phyloP scores from a whole-genome alignment of 2,113 vertebrate species.

The Quiscalus mexicanus region DNA sequence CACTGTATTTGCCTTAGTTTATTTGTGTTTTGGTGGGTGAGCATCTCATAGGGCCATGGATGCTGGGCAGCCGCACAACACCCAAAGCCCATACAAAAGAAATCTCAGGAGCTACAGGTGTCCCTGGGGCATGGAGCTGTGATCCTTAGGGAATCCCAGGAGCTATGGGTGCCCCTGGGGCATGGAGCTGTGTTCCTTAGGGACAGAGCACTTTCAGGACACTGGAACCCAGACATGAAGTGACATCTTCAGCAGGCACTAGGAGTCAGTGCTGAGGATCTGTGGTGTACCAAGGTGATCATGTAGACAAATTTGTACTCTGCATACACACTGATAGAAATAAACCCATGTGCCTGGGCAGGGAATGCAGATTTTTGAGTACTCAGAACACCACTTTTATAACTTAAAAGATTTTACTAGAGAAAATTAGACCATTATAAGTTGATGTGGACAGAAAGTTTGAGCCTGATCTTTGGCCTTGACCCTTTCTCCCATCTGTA shows the following conservation, averaged over 20 bases:
- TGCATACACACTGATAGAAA: background rate
- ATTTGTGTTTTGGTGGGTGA: background rate
- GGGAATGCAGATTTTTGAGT: background rate
- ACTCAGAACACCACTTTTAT: background rate
- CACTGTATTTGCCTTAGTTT: background rate
- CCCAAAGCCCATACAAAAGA: background rate
- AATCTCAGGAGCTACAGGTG: accelerated
- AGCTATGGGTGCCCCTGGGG: too few relatives aligned
- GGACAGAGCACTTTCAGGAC: accelerated
- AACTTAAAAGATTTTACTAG: background rate
- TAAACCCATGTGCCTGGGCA: background rate
- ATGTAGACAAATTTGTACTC: background rate
- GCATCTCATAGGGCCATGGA: background rate
- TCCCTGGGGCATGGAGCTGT: background rate
- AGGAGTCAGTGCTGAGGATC: background rate
- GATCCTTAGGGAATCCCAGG: background rate
- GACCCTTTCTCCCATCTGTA: background rate
- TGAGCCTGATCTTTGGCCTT: background rate
- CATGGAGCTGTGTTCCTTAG: background rate
- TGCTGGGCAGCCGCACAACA: background rate
- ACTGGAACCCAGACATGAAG: background rate
- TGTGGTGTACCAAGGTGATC: background rate
- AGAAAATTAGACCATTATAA: background rate
- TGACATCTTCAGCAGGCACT: background rate
- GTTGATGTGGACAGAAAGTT: background rate